Conservation (phyloP, 2,113 vertebrate genomes). For the Gopherus flavomarginatus region DNA sequence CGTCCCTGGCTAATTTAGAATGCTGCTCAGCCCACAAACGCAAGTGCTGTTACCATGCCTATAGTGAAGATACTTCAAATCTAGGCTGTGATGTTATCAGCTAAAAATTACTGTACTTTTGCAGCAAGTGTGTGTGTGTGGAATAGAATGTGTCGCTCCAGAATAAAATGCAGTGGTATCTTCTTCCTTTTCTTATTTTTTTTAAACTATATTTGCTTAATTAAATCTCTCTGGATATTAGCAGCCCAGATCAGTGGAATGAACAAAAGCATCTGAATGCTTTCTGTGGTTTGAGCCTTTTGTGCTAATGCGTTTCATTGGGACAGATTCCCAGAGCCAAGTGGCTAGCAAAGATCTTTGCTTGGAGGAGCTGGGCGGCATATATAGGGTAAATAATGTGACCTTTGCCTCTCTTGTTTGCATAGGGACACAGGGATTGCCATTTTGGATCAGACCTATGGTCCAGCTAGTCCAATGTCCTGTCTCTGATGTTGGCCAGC, state of each 20-base stretch:
- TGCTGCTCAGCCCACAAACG: constrained; percentile 54
- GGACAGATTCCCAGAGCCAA: not conserved
- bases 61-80: constrained; percentile 45
- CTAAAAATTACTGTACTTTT: constrained; percentile 24
- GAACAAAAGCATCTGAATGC: not conserved
- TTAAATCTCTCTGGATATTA: not conserved
- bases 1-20: not conserved
- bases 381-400: not conserved
- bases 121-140: constrained; percentile 39
- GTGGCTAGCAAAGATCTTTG: not conserved
- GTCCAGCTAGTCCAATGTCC: not conserved
- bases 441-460: not conserved
- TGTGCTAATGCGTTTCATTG: not conserved
- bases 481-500: not conserved
- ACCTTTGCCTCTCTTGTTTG: not conserved
- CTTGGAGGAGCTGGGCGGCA: not conserved
- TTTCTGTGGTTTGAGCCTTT: not conserved
- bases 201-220: not conserved
- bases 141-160: not conserved
- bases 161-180: not conserved
- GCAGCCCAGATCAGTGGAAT: not conserved
- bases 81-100: constrained; percentile 48
- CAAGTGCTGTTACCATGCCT: constrained; percentile 61
- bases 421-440: not conserved
- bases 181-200: not conserved